Base-by-base conservation (phyloP, 2,888 invertebrate genomes). In the Drepanosiphum platanoidis region DNA sequence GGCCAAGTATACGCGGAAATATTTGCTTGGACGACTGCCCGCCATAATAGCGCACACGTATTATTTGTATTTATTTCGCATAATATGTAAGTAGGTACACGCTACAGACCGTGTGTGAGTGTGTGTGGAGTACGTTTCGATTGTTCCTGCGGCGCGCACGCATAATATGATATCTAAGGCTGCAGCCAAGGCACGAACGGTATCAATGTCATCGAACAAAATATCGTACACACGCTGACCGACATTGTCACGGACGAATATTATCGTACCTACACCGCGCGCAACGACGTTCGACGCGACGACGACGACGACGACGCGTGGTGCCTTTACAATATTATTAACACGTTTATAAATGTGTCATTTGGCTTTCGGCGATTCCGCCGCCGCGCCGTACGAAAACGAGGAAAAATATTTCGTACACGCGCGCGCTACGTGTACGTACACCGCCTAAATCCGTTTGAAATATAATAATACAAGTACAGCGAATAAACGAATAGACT, bases 11-110 rank as follows among this genome's bases (percentile, higher is more conserved):
- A 71, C 71, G 71, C 71, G 39, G n/a, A 71, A 71, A 36, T 71
- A 71, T 71, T 71, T n/a, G 36, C 36, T 71, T 71, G 71, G 71
- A 71, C n/a, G 39, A 11, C 15, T 39, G 71, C 71, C 71, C 71
- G 39, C 32, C 30, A 68, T 9, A 32, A 0, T 9, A 68, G 9
- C 8, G 22, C 34, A 34, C 18, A 18, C 11, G 5, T 32, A 46
- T 46, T 22, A 7, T 52, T 52, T 18, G 15, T 22, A 18, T n/a
- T n/a, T n/a, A n/a, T n/a, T n/a, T n/a, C n/a, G n/a, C n/a, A n/a
- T n/a, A n/a, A n/a, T n/a, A n/a, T n/a, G n/a, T n/a, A n/a, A n/a
- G n/a, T 22, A 18, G 61, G n/a, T n/a, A 61, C 61, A 27, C 61
- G 27, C n/a, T n/a, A 52, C 52, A n/a, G 52, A 52, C 52, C 22